Percentiles rank a stretch among this genome's conserved stretches.
Conservation (phyloP, 2,888 invertebrate genomes). For the Eupithecia dodoneata region DNA sequence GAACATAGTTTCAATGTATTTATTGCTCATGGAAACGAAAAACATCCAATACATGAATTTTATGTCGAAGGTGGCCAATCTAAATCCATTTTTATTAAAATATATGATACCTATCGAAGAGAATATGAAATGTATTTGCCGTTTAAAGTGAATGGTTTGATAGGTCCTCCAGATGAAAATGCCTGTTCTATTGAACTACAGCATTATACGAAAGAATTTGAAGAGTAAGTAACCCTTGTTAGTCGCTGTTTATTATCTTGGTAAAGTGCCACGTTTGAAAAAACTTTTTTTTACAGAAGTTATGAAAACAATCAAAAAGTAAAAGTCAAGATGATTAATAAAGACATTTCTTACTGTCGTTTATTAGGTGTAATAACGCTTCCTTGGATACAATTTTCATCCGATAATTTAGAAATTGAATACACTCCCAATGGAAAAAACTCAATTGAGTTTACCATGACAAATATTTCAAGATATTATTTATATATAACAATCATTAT, state of each 20-base stretch:
- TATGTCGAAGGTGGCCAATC: slow-evolving; percentile 67
- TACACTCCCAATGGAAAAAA: slow-evolving; percentile 56
- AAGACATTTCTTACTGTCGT: slow-evolving; percentile 72
- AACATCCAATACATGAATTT: slow-evolving; percentile 63
- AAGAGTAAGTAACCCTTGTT: slow-evolving; percentile 59
- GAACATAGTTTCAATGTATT: slow-evolving; percentile 73
- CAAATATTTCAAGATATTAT: slow-evolving; percentile 72
- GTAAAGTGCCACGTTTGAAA: background rate
- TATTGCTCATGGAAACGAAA: slow-evolving; percentile 67
- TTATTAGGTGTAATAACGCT: slow-evolving; percentile 73
- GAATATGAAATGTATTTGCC: slow-evolving; percentile 85
- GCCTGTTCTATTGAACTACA: slow-evolving; percentile 63
- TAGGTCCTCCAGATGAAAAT: slow-evolving; percentile 81
- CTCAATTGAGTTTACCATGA: slow-evolving; percentile 66
- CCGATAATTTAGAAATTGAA: slow-evolving; percentile 70
- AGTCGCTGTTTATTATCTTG: background rate
- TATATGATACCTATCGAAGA: slow-evolving; percentile 68
- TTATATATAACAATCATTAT: slow-evolving; percentile 65
- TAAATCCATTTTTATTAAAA: slow-evolving; percentile 70
- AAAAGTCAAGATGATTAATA: slow-evolving; percentile 65
- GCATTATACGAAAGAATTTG: slow-evolving; percentile 65
- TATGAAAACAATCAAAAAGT: slow-evolving; percentile 72
- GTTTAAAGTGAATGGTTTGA: slow-evolving; percentile 82
- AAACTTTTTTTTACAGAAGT: slow-evolving; percentile 49
- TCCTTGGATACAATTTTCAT: slow-evolving; percentile 72